phyloP scores from a whole-genome alignment of 2,113 vertebrate species.

The Pitta sordida region DNA sequence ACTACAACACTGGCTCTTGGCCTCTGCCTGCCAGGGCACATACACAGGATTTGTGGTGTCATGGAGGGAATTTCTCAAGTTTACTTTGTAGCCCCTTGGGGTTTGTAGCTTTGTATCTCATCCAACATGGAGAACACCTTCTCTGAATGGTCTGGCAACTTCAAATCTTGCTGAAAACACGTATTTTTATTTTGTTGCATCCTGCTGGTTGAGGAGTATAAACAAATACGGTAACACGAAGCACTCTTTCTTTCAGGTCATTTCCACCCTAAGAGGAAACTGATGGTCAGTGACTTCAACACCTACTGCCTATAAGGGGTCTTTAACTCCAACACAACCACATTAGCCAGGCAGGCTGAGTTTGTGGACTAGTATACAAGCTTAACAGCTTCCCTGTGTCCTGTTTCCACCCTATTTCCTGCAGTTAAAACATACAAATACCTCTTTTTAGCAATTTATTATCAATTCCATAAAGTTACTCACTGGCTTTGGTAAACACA shows the following conservation, averaged over 20 bases:
- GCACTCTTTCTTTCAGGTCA: not conserved
- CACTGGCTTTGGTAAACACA: not conserved
- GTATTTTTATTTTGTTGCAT: not conserved
- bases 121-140: not conserved
- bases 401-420: not conserved
- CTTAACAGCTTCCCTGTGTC: not conserved
- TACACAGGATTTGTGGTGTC: not conserved
- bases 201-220: not conserved
- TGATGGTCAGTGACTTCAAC: not conserved
- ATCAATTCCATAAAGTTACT: not conserved
- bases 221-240: not conserved
- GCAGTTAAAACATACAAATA: not conserved
- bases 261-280: not conserved
- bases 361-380: not conserved
- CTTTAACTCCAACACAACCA: not conserved
- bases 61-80: not conserved
- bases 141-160: not conserved
- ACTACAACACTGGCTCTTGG: too few species aligned
- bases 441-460: not conserved
- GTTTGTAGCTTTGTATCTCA: not conserved
- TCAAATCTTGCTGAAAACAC: not conserved
- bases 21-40: not conserved
- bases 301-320: not conserved
- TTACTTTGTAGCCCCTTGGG: not conserved
- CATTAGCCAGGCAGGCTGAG: not conserved